A percentile compares a stretch with the other conserved stretches of the same genome.
Conservation (phyloP, 2,888 invertebrate genomes). For the Chelonus formosanus region DNA sequence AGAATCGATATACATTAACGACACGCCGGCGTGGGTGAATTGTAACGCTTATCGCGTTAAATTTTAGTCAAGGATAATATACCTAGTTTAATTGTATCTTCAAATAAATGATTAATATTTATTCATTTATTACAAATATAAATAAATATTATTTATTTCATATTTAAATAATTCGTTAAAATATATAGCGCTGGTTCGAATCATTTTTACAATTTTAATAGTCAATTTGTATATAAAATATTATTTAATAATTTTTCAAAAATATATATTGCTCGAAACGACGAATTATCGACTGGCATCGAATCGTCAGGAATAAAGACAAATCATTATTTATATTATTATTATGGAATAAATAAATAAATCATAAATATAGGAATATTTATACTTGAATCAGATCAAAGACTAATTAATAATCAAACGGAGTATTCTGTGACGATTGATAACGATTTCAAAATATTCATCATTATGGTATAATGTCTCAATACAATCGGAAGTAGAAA, state of each 20-base stretch:
- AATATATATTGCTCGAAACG: conserved; percentile 14
- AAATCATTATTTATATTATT: conserved; percentile 11
- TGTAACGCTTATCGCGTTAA: conserved; percentile 28
- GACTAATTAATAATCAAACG: no score
- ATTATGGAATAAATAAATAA: background rate
- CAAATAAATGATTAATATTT: background rate
- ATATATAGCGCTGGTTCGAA: conserved; percentile 2
- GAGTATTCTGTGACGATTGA: background rate
- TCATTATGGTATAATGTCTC: conserved; percentile 7
- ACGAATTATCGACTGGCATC: conserved; percentile 25
- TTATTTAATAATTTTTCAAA: background rate
- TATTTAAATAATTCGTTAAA: background rate
- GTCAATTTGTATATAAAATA: conserved; percentile 32
- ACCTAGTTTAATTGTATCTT: conserved; percentile 15
- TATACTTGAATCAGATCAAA: background rate
- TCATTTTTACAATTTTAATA: conserved; percentile 6
- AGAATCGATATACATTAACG: conserved; percentile 44
- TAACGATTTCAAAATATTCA: background rate
- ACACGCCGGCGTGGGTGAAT: conserved; percentile 33
- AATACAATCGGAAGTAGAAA: conserved; percentile 17
- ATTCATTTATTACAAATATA: conserved; percentile 10
- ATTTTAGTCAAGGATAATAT: conserved; percentile 22
- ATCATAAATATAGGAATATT: background rate
- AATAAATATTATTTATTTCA: background rate
- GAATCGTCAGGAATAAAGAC: conserved; percentile 7